Evolutionary conservation across 2,113 vertebrate genomes (phyloP).

Genomic region (Otolemur garnettii): DNA sequence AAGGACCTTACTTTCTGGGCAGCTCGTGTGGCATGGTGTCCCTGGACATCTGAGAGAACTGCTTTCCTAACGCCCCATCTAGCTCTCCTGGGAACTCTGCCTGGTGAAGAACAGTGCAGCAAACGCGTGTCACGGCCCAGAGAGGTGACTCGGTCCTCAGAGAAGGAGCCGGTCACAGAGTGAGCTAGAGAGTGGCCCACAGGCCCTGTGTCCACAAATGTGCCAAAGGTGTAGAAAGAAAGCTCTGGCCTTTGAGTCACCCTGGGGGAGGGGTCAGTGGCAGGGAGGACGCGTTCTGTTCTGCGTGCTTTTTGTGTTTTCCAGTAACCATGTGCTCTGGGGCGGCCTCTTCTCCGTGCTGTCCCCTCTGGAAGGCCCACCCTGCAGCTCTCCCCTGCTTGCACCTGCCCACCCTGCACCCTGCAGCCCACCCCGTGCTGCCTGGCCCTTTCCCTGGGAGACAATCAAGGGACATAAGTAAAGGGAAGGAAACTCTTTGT

Average conservation of each 20-base stretch:
- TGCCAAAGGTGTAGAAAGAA: rapidly evolving
- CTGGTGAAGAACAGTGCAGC: rapidly evolving
- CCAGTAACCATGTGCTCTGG: background rate
- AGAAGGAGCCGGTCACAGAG: background rate
- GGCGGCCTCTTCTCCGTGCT: rapidly evolving
- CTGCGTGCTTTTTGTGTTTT: rapidly evolving
- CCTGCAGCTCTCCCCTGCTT: background rate
- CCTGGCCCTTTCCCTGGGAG: rapidly evolving
- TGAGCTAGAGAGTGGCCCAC: background rate
- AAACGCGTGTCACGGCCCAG: rapidly evolving
- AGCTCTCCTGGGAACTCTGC: rapidly evolving
- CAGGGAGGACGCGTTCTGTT: no score
- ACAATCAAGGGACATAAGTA: background rate
- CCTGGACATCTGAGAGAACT: background rate
- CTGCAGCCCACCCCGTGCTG: no score
- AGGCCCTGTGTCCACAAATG: rapidly evolving
- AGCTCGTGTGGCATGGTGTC: rapidly evolving
- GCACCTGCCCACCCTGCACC: background rate
- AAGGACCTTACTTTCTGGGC: rapidly evolving
- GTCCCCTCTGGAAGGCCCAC: background rate
- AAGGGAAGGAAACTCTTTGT: background rate
- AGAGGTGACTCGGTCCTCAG: rapidly evolving
- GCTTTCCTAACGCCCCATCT: rapidly evolving
- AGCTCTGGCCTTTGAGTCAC: rapidly evolving
- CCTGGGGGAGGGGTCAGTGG: background rate